phyloP scores from a whole-genome alignment of 2,888 invertebrate genomes.

The Ceraclea dissimilis region DNA sequence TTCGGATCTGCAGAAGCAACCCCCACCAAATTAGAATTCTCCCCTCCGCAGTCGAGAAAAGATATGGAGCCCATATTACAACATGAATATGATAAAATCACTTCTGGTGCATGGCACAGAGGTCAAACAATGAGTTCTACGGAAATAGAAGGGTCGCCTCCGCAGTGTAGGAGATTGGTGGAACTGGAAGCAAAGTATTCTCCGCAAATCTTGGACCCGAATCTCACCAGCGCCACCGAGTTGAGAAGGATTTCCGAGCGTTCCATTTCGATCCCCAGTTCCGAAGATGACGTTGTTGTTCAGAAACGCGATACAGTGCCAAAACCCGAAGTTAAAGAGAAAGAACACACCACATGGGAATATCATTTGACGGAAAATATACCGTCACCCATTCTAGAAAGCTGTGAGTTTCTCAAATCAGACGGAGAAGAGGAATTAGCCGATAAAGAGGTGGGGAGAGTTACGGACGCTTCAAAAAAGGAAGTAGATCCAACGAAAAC shows the following conservation, averaged over 20 bases:
- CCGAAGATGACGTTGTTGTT: constrained; percentile 34
- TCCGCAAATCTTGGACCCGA: constrained; percentile 55
- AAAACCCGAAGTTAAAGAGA: constrained; percentile 38
- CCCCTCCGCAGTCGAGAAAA: constrained; percentile 67
- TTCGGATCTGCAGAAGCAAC: constrained; percentile 70
- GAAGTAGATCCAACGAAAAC: constrained; percentile 24
- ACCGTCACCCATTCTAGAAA: constrained; percentile 55
- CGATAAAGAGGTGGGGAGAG: constrained; percentile 49
- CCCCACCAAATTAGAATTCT: constrained; percentile 63
- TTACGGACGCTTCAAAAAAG: constrained; percentile 21
- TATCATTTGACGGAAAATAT: constrained; percentile 54
- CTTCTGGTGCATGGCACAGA: constrained; percentile 58
- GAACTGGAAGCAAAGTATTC: constrained; percentile 60
- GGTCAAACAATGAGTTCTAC: constrained; percentile 71
- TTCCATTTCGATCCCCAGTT: constrained; percentile 68
- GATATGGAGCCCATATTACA: constrained; percentile 68
- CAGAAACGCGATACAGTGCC: constrained; percentile 38
- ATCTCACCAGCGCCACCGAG: constrained; percentile 57
- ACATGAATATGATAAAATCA: constrained; percentile 62
- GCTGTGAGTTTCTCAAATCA: constrained; percentile 52
- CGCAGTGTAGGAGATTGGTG: constrained; percentile 59
- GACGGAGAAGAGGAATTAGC: constrained; percentile 53
- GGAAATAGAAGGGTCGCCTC: constrained; percentile 70
- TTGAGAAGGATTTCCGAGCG: constrained; percentile 64
- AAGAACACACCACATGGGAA: constrained; percentile 52